These are phyloP conservation scores for Peromyscus attwateri DNA, from an alignment of 2,797 vertebrate species.

Conservation along the genomic window DNA sequence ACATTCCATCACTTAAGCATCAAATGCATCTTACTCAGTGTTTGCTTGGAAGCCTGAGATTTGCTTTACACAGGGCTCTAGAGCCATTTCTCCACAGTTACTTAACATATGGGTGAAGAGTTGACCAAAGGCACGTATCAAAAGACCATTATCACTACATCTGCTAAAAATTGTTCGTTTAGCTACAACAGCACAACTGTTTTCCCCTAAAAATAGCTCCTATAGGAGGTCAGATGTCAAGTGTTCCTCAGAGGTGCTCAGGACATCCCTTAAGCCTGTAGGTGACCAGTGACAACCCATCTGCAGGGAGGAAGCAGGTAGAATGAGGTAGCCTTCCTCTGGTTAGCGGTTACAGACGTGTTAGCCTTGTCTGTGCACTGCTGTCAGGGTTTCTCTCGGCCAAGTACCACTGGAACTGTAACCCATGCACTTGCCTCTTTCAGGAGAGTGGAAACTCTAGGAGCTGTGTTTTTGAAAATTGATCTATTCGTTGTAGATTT, in stretches of 20 bases:
- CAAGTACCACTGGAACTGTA: background rate
- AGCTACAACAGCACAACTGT: background rate
- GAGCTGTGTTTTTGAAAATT: background rate
- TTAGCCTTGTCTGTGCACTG: background rate
- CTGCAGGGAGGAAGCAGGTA: background rate
- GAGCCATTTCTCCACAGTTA: constrained; percentile 7
- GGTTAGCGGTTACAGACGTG: background rate
- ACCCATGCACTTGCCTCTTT: background rate
- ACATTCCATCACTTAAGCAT: background rate
- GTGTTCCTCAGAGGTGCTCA: background rate
- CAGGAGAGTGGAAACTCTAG: background rate
- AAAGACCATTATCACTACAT: constrained; percentile 18
- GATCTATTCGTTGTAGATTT: background rate
- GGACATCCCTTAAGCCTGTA: background rate
- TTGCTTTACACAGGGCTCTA: background rate
- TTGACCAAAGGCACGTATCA: background rate
- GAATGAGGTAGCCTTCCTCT: background rate
- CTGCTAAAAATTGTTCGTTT: background rate
- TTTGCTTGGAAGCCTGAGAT: background rate
- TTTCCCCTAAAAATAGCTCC: background rate
- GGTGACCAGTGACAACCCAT: background rate
- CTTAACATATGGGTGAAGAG: background rate
- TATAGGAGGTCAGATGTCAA: background rate
- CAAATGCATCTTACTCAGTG: background rate
- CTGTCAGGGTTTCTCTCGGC: background rate